Evolutionary conservation across 2,888 invertebrate species (phyloP).

Genomic region (Drosophila vallismaia): DNA sequence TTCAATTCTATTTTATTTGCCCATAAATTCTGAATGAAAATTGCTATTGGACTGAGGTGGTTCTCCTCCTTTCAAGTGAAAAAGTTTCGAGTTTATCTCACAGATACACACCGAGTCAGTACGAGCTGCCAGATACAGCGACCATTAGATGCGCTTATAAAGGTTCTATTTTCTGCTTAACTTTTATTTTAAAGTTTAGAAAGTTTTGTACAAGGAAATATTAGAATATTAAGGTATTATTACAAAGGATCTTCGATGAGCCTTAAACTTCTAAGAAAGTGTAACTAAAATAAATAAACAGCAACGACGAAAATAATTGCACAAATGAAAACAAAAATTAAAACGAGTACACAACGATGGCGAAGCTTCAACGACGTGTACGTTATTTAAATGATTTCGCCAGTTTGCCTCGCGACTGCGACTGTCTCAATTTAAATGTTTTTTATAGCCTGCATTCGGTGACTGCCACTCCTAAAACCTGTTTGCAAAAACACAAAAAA

Average conservation of each 20-base stretch:
- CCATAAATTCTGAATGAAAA: constrained; percentile 76
- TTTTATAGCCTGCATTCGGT: constrained; percentile 62
- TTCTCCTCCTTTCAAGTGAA: constrained; percentile 1
- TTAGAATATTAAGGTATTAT: not conserved
- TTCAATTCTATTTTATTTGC: constrained; percentile 73
- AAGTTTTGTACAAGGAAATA: too few relatives aligned
- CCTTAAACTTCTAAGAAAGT: too few relatives aligned
- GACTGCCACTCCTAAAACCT: constrained; percentile 48
- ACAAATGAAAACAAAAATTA: constrained; percentile 56
- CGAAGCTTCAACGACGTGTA: constrained; percentile 57
- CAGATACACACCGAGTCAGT: constrained; percentile 47
- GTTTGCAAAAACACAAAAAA: constrained; percentile 41
- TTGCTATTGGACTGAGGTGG: constrained; percentile 51
- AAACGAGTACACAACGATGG: constrained; percentile 62
- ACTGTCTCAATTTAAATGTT: constrained; percentile 70
- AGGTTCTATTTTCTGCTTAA: too few relatives aligned
- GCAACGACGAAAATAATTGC: constrained; percentile 70
- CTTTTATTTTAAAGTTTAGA: too few relatives aligned
- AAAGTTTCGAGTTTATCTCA: constrained; percentile 71
- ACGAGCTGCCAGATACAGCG: constrained; percentile 3
- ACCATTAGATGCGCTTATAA: constrained; percentile 31
- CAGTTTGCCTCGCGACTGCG: constrained; percentile 37
- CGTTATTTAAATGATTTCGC: constrained; percentile 76
- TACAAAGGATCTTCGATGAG: not conserved
- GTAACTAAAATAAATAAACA: constrained; percentile 49